Base-by-base conservation (phyloP, 64 coral and sea anemone species). In the Stylophora pistillata region DNA sequence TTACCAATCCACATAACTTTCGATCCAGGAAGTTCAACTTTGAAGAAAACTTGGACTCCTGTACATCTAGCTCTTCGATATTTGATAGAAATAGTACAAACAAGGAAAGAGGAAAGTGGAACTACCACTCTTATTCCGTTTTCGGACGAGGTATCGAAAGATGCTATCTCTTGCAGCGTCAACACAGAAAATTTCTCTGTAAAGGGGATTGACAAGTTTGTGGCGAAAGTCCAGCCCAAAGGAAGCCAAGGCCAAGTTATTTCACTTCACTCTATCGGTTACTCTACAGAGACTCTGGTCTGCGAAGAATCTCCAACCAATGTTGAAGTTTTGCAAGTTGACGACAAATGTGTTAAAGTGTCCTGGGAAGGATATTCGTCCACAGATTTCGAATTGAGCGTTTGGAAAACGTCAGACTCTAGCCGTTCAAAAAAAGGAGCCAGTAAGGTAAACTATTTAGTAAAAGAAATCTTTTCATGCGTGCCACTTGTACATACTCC, bases 1-100 rank as follows among this genome's bases (percentile, higher is more conserved):
- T 17, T 58, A 21, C 78, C 78, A 11, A 80, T 80, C 58, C 53
- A 80, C 78, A n/a, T 80, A 18, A 58, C 53, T 2, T 80, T 80
- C 20, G 55, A 80, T 80, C 78, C 78, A n/a, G n/a, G 13, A 13
- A 28, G 58, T 29, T 58, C 78, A 58, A 54, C 55, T 58, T 14
- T 80, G 78, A 80, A 80, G 53, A 62, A 58, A 14, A 80, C 55
- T 23, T 80, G 78, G 78, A 80, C 78, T 57, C 25, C 37, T 11
- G 78, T 80, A 2, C 16, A 27, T 10, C 78, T 80, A 58, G 78
- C 78, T 14, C 4, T 62, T 58, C 23, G 20, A 17, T 80, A 80
- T 58, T 57, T 58, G n/a, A 55, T 80, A 58, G 29, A 80, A 80
- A 7, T 80, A 21, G 10, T 58, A 6, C 78, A 80, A 20, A 58